Percentiles rank a stretch among this genome's conserved stretches.
These are phyloP conservation scores for Listronotus oregonensis DNA, from an alignment of 1,140 invertebrate genomes.

Conservation along the genomic window DNA sequence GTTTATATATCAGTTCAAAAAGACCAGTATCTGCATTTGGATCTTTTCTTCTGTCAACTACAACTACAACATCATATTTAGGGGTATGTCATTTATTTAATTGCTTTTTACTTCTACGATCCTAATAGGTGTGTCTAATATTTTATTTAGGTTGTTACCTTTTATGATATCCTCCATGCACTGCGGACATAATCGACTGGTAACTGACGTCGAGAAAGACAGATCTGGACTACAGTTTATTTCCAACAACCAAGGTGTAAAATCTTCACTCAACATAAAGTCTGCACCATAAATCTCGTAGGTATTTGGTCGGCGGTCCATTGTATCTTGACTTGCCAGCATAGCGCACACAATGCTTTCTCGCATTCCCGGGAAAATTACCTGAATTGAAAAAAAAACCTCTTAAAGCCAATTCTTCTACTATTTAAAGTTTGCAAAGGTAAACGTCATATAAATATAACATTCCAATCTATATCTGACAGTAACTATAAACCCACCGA, in stretches of 20 bases:
- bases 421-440: no score
- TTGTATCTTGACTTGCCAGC: conserved; percentile 82
- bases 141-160: conserved; percentile 65
- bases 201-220: conserved; percentile 86
- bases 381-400: background rate
- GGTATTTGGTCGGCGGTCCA: conserved; percentile 85
- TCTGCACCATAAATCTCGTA: conserved; percentile 95
- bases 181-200: conserved; percentile 81
- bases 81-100: no score
- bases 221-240: conserved; percentile 94
- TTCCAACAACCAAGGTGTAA: conserved; percentile 90
- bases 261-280: conserved; percentile 90
- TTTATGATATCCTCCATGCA: conserved; percentile 91
- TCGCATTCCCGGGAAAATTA: conserved; percentile 70
- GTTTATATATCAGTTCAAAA: conserved; percentile 84
- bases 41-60: conserved; percentile 80
- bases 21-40: conserved; percentile 81
- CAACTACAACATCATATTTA: conserved; percentile 66
- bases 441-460: no score
- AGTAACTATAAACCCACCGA: no score
- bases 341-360: conserved; percentile 86
- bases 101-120: no score
- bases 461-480: no score
- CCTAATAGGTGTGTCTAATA: no score
- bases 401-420: no score